Evolutionary conservation across 2,113 vertebrate genomes (phyloP).

Genomic region (Propithecus coquereli): DNA sequence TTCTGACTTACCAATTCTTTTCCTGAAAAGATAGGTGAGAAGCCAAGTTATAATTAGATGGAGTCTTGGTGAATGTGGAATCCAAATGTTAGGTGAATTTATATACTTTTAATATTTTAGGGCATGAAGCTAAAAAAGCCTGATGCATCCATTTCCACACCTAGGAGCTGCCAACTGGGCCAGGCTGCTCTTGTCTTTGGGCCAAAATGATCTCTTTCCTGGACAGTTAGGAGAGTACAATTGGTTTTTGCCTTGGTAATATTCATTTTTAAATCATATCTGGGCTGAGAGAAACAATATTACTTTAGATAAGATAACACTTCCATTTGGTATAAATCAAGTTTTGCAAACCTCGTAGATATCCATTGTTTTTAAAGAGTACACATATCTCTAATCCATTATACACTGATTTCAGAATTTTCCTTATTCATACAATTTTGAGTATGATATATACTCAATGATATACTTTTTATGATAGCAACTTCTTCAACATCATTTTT

Average conservation of each 20-base stretch:
- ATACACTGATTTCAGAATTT: neutral
- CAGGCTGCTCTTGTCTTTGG: neutral
- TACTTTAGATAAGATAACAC: neutral
- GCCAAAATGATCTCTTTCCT: neutral
- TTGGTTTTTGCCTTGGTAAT: neutral
- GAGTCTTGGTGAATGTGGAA: neutral
- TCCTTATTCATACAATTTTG: neutral
- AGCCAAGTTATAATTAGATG: neutral
- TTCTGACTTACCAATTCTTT: neutral
- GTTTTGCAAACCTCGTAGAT: neutral
- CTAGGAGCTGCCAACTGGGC: neutral
- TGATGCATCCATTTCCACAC: neutral
- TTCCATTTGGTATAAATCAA: neutral
- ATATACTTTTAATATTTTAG: neutral
- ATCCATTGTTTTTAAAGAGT: neutral
- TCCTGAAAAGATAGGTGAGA: neutral
- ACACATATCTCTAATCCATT: neutral
- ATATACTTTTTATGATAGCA: neutral
- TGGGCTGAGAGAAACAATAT: neutral
- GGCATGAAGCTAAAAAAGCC: neutral
- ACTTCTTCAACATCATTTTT: neutral
- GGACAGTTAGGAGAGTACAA: neutral
- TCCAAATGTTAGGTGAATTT: neutral
- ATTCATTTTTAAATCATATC: neutral
- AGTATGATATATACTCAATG: no score